Percentiles rank a stretch among this genome's conserved stretches.
Conservation (phyloP, 92 coral and sea anemone species). For the Parazoanthus atlanticus region DNA sequence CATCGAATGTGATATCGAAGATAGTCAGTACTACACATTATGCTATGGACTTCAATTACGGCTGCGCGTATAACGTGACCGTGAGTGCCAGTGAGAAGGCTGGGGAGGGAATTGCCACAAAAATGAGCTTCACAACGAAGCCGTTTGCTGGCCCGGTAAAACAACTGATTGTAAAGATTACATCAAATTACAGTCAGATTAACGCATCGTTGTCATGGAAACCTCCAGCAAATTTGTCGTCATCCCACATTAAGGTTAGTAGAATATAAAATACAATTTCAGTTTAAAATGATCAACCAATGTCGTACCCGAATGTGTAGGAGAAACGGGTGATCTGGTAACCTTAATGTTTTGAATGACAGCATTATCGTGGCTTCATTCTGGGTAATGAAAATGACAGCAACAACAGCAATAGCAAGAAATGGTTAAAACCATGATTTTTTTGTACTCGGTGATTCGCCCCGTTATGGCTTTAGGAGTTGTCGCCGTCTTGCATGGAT, state of each 20-base stretch:
- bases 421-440: no score
- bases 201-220: conserved; percentile 19
- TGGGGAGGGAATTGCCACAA: conserved; percentile 13
- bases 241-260: conserved; percentile 11
- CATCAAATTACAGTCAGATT: background rate
- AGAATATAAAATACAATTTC: no score
- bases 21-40: background rate
- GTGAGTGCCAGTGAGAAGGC: conserved; percentile 14
- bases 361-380: no score
- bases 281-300: no score
- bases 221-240: background rate
- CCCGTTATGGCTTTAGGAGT: no score
- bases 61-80: background rate
- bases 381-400: no score
- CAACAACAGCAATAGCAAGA: no score
- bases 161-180: background rate
- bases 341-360: no score
- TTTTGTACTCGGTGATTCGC: no score
- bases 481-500: no score
- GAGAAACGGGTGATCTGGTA: no score
- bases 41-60: conserved; percentile 15
- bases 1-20: background rate
- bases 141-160: conserved; percentile 40
- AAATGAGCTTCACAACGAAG: background rate
- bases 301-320: no score